These are phyloP conservation scores for Hymenopus coronatus DNA, from an alignment of 2,888 invertebrate genomes.

Conservation along the genomic window DNA sequence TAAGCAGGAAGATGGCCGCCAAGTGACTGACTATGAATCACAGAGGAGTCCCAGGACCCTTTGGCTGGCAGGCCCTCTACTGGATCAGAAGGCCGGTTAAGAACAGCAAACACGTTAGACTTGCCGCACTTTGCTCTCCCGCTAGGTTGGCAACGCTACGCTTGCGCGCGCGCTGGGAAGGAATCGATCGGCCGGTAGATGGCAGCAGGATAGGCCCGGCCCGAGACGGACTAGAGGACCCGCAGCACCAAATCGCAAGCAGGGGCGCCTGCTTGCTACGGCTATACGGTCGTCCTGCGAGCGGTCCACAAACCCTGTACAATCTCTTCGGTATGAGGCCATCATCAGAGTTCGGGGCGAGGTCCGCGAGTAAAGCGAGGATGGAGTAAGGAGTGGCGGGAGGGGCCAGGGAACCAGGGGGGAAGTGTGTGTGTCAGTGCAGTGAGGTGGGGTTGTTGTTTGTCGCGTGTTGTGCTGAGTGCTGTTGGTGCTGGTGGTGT, in stretches of 20 bases:
- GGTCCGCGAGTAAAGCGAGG: background rate
- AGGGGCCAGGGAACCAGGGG: background rate
- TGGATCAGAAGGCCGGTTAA: background rate
- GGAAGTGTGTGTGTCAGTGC: constrained; percentile 20
- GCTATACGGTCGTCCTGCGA: constrained; percentile 35
- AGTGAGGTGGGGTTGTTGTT: background rate
- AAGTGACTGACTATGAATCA: background rate
- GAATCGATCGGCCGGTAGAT: constrained; percentile 42
- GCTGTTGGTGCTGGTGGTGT: background rate
- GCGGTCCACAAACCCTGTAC: background rate
- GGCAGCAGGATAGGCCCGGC: constrained; percentile 44
- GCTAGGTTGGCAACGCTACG: background rate
- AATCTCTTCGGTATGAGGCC: constrained; percentile 20
- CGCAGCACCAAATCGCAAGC: constrained; percentile 39
- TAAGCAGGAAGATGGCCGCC: background rate
- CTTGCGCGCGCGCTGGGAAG: background rate
- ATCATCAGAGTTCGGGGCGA: constrained; percentile 11
- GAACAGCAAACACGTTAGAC: background rate
- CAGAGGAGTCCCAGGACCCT: background rate
- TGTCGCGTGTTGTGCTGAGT: constrained; percentile 2
- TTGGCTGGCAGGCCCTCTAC: background rate
- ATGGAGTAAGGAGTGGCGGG: background rate
- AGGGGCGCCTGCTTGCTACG: constrained; percentile 45
- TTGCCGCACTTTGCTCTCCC: background rate
- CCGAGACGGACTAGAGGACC: background rate